Percentiles rank a stretch among this genome's conserved stretches.
Evolutionary conservation across 2,113 vertebrate species (phyloP).

Genomic region (Larimichthys polyactis): DNA sequence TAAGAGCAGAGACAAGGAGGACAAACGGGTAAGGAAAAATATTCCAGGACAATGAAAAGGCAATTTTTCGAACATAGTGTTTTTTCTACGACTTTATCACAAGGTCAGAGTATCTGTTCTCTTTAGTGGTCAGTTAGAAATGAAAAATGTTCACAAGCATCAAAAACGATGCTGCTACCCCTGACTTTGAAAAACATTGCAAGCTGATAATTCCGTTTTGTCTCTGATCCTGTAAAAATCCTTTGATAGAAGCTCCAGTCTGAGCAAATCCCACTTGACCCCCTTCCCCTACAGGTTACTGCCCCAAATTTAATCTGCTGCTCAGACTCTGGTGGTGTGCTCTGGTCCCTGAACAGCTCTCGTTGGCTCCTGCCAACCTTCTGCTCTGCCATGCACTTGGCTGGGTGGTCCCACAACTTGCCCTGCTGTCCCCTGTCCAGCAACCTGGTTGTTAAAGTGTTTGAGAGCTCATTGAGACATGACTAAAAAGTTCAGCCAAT

Average conservation of each 20-base stretch:
- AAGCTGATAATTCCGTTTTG: constrained; percentile 15
- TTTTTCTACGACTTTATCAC: background rate
- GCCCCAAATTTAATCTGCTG: constrained; percentile 49
- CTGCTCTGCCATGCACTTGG: constrained; percentile 51
- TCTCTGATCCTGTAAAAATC: constrained; percentile 37
- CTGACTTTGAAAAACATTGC: constrained; percentile 22
- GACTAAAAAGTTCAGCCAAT: constrained; percentile 42
- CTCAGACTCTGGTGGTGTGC: constrained; percentile 64
- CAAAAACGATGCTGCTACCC: background rate
- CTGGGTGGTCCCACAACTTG: constrained; percentile 48
- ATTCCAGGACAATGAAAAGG: background rate
- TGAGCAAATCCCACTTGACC: constrained; percentile 40
- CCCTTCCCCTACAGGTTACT: constrained; percentile 45
- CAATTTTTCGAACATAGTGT: background rate
- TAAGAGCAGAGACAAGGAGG: constrained; percentile 88
- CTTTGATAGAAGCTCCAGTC: constrained; percentile 19
- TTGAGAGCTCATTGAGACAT: constrained; percentile 58
- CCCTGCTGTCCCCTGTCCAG: constrained; percentile 49
- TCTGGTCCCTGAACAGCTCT: constrained; percentile 51
- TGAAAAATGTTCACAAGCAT: constrained; percentile 18
- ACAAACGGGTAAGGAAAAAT: constrained; percentile 86
- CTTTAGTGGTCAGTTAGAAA: background rate
- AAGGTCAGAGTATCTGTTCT: background rate
- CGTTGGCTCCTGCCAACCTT: constrained; percentile 34
- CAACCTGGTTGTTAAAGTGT: constrained; percentile 67